These are phyloP conservation scores for Diploptera punctata DNA, from an alignment of 2,888 invertebrate genomes.

Conservation along the genomic window DNA sequence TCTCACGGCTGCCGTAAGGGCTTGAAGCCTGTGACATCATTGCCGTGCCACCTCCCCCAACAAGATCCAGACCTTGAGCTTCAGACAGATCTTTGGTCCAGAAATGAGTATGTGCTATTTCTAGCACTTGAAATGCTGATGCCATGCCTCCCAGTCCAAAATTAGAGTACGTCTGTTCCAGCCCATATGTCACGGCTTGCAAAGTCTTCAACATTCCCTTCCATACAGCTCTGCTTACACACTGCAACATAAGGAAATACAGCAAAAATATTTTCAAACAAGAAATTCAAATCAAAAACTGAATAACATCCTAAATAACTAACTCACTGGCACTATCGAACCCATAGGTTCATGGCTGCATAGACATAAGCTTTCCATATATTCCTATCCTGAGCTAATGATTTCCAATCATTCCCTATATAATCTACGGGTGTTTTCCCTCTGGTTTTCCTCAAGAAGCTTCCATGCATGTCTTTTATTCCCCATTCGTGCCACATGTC, in stretches of 20 bases:
- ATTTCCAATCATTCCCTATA: too few relatives aligned
- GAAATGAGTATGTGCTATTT: conserved; percentile 98
- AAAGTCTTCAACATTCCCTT: conserved; percentile 96
- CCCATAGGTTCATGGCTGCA: too few relatives aligned
- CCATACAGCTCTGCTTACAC: conserved; percentile 89
- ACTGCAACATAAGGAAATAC: conserved; percentile 72
- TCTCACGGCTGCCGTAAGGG: conserved; percentile 73
- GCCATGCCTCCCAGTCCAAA: conserved; percentile 97
- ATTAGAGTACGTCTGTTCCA: conserved; percentile 91
- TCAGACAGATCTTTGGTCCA: conserved; percentile 87
- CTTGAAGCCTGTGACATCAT: conserved; percentile 64
- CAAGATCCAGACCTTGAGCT: conserved; percentile 50
- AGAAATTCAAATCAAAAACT: too few relatives aligned
- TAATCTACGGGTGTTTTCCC: too few relatives aligned
- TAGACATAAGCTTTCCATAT: too few relatives aligned
- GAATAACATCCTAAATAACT: too few relatives aligned
- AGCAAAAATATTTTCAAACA: background rate
- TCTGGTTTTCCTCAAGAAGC: too few relatives aligned
- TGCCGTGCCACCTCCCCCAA: conserved; percentile 56
- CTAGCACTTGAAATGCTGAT: conserved; percentile 94
- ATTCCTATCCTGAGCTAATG: too few relatives aligned
- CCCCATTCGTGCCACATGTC: too few relatives aligned
- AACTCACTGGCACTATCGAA: too few relatives aligned
- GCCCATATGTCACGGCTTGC: conserved; percentile 86
- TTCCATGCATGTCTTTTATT: too few relatives aligned